Evolutionary conservation across 2,113 vertebrate species (phyloP).

Genomic region (Candoia aspera): DNA sequence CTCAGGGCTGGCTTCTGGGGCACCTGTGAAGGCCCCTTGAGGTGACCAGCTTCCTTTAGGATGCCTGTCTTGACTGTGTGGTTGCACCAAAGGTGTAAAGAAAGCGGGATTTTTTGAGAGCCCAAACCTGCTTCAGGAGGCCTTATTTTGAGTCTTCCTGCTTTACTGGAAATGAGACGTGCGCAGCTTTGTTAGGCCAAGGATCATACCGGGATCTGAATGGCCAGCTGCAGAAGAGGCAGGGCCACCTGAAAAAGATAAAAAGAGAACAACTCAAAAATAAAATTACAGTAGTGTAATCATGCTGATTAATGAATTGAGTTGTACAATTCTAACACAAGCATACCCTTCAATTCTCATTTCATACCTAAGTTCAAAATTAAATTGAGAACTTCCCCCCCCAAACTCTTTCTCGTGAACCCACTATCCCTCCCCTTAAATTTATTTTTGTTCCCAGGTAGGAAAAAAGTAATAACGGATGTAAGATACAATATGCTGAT

Average conservation of each 20-base stretch:
- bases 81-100: neutral
- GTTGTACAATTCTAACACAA: neutral
- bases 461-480: neutral
- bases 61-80: neutral
- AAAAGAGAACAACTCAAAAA: neutral
- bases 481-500: neutral
- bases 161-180: neutral
- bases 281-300: neutral
- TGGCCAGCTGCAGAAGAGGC: neutral
- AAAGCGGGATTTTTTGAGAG: neutral
- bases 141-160: neutral
- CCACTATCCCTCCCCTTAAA: neutral
- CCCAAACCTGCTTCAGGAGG: neutral
- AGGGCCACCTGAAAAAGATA: neutral
- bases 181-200: neutral
- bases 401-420: neutral
- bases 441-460: neutral
- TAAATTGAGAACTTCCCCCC: neutral
- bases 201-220: neutral
- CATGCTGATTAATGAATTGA: neutral
- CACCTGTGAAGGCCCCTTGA: neutral
- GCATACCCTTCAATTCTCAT: neutral
- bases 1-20: neutral
- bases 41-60: neutral
- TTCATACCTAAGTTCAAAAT: neutral